Base-by-base conservation (phyloP, 2,888 invertebrate species). In the Laothoe populi region DNA sequence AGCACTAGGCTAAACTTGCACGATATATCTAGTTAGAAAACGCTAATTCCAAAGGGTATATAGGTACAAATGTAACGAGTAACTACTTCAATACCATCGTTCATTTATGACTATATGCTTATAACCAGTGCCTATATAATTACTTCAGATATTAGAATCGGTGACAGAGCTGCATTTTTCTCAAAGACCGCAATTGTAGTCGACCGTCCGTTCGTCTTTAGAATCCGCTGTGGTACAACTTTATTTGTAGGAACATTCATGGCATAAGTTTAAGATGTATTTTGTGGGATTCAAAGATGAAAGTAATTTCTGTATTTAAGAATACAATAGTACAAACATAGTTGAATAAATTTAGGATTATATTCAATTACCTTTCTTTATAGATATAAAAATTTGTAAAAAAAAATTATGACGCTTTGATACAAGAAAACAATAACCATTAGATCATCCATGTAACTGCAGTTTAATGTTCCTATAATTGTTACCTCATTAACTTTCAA, bases 151-250 rank as follows among this genome's bases (percentile, higher is more conserved):
- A 10, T 77, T 49, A 65, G 53, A 65, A 57, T 78, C 67, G 68
- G 69, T 48, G 57, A 63, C 67, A 75, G 78, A 69, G 66, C 73
- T 26, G 71, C 70, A 62, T 78, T 78, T 70, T 65, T 61, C 66
- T 63, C 68, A 48, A 64, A 64, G 48, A 61, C 63, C 48, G 69
- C 65, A 62, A 76, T 80, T 60, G 63, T 70, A 62, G 75, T 78
- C 61, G 74, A 78, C 66, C 79, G 66, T 62, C 80, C 80, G 53
- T 80, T 80, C 70, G 59, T 72, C 66, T 78, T 74, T 70, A 60
- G 60, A 62, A 67, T 80, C 66, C 70, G 69, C 60, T 71, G 67
- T 74, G 69, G 67, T 66, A 70, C 73, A 53, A 71, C 68, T 68
- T 62, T 72, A 40, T 79, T 79, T 71, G 64, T 68, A 62, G 77